Evolutionary conservation across 2,113 vertebrate species (phyloP).

Genomic region (Chaenogobius annularis): DNA sequence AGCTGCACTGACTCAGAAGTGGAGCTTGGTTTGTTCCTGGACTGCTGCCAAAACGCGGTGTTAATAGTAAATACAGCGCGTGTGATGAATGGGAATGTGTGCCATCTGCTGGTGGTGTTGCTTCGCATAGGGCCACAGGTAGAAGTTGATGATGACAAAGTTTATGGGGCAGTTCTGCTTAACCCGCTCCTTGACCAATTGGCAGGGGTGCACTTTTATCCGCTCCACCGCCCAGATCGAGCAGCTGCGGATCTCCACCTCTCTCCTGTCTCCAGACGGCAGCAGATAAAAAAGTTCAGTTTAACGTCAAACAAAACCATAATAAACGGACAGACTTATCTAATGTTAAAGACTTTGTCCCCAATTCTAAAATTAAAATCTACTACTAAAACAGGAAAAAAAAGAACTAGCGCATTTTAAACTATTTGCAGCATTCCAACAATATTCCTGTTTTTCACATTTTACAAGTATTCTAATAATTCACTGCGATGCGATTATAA

Average conservation of each 20-base stretch:
- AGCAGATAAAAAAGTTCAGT: constrained; percentile 46
- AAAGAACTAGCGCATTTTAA: too few species aligned
- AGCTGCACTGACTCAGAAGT: constrained; percentile 13
- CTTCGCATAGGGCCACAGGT: constrained; percentile 93
- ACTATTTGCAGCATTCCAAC: too few species aligned
- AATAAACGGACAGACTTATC: too few species aligned
- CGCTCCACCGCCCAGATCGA: constrained; percentile 92
- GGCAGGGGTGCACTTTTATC: constrained; percentile 79
- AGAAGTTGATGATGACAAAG: constrained; percentile 88
- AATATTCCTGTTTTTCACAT: too few species aligned
- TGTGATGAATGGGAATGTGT: constrained; percentile 87
- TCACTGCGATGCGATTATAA: too few species aligned
- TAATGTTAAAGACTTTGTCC: too few species aligned
- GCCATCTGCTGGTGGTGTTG: constrained; percentile 88
- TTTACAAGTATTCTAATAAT: too few species aligned
- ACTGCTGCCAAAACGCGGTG: constrained; percentile 10
- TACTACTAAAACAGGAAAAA: too few species aligned
- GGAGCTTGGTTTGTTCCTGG: neutral
- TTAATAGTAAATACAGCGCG: constrained; percentile 93
- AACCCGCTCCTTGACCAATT: constrained; percentile 81
- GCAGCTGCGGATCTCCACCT: constrained; percentile 94
- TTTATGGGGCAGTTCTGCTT: constrained; percentile 76
- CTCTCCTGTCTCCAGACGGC: constrained; percentile 82
- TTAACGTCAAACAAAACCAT: constrained; percentile 10
- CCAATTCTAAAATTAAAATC: too few species aligned